phyloP scores from a whole-genome alignment of 92 coral and sea anemone species.

The Porites cylindrica region DNA sequence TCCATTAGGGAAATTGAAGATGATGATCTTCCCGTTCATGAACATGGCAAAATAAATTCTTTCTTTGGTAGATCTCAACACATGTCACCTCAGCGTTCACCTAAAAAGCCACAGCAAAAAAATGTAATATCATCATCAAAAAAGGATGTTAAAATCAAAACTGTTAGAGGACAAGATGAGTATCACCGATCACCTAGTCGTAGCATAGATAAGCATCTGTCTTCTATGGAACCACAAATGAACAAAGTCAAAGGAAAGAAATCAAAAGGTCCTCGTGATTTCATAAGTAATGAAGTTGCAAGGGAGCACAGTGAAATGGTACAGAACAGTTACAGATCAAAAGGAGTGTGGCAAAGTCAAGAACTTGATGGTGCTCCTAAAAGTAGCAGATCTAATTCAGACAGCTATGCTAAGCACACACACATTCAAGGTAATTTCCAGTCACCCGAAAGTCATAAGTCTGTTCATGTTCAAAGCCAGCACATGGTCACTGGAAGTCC shows the following conservation, averaged over 20 bases:
- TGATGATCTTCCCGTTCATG: slow-evolving; percentile 22
- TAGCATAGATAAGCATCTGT: not conserved
- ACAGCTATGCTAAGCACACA: slow-evolving; percentile 12
- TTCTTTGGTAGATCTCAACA: not conserved
- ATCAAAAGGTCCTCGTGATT: slow-evolving; percentile 2
- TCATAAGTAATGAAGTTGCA: not conserved
- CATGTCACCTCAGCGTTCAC: slow-evolving; percentile 38
- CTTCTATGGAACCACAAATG: not conserved
- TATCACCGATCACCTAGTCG: slow-evolving; percentile 29
- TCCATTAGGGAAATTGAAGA: slow-evolving; percentile 94
- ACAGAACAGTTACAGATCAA: slow-evolving; percentile 2
- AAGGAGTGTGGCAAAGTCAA: not conserved
- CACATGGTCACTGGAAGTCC: slow-evolving; percentile 22
- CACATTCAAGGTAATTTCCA: slow-evolving; percentile 13
- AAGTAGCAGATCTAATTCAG: slow-evolving; percentile 12
- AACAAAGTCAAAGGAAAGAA: slow-evolving; percentile 24
- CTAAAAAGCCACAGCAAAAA: slow-evolving; percentile 33
- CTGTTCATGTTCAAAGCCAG: not conserved
- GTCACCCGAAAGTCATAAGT: slow-evolving; percentile 8
- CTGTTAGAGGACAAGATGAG: slow-evolving; percentile 7
- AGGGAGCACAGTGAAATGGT: slow-evolving; percentile 10
- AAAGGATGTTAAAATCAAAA: slow-evolving; percentile 15
- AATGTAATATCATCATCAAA: slow-evolving; percentile 29
- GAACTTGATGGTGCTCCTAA: slow-evolving; percentile 12
- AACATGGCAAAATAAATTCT: not conserved